These are phyloP conservation scores for Temnothorax longispinosus DNA, from an alignment of 1,140 invertebrate genomes.

Conservation along the genomic window DNA sequence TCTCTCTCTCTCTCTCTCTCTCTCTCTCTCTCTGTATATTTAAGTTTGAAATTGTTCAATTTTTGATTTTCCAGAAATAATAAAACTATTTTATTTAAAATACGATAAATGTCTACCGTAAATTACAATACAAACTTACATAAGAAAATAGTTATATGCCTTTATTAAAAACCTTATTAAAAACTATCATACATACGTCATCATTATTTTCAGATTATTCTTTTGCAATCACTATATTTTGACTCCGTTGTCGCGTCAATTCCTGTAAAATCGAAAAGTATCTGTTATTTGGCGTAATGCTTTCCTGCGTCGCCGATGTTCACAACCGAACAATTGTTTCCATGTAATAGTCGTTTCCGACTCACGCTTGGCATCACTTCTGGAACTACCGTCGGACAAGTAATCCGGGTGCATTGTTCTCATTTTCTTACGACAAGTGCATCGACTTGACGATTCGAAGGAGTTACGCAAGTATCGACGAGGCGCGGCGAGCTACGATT, in stretches of 20 bases:
- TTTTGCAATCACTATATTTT: background rate
- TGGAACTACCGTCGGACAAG: background rate
- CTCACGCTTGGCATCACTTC: constrained; percentile 40
- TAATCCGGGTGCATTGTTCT: constrained; percentile 19
- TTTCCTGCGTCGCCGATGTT: background rate
- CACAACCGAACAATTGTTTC: constrained; percentile 36
- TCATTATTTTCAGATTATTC: background rate
- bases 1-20: too few species aligned
- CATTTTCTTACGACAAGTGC: background rate
- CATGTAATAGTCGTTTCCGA: constrained; percentile 31
- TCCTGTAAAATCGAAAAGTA: constrained; percentile 22
- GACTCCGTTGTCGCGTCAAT: background rate
- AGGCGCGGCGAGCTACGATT: background rate
- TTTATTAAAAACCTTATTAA: too few species aligned
- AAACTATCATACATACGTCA: background rate
- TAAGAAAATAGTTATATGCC: background rate
- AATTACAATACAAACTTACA: background rate
- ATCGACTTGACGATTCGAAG: background rate
- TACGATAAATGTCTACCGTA: background rate
- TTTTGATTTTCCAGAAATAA: background rate
- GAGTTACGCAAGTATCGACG: background rate
- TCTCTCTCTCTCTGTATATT: too few species aligned
- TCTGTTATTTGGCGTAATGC: constrained; percentile 31
- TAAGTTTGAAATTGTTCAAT: background rate
- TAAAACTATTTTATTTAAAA: background rate